phyloP scores from a whole-genome alignment of 2,888 invertebrate genomes.

The Pristionchus exspectatus region DNA sequence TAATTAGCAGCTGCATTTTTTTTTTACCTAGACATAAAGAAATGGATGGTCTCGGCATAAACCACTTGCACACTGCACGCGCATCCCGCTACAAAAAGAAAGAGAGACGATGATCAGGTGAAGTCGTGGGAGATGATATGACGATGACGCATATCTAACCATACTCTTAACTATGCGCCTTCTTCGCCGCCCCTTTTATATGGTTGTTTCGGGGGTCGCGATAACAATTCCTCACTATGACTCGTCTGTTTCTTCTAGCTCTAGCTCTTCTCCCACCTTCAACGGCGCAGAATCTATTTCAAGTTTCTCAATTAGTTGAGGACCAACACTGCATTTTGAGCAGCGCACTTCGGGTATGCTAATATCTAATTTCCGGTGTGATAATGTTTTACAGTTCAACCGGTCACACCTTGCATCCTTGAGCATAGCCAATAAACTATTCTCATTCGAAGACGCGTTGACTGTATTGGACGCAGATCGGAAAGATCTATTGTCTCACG shows the following conservation, averaged over 20 bases:
- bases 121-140: not conserved
- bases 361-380: not conserved
- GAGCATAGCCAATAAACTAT: not conserved
- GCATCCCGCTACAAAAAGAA: not conserved
- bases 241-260: not conserved
- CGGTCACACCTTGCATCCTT: not conserved
- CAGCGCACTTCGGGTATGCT: not conserved
- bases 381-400: not conserved
- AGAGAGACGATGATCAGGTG: not conserved
- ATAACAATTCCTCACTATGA: not conserved
- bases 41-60: not conserved
- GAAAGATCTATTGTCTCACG: not conserved
- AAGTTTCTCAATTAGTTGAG: not conserved
- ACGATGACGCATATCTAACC: not conserved
- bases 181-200: not conserved
- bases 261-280: not conserved
- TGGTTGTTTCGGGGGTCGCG: not conserved
- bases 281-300: not conserved
- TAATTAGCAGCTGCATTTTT: no score
- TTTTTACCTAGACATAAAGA: not conserved
- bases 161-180: not conserved
- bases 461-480: not conserved
- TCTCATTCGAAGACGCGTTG: not conserved
- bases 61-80: not conserved
- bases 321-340: not conserved